Percentiles rank a stretch among this genome's conserved stretches.
Evolutionary conservation across 2,113 vertebrate species (phyloP).

Genomic region (Myocastor coypus): DNA sequence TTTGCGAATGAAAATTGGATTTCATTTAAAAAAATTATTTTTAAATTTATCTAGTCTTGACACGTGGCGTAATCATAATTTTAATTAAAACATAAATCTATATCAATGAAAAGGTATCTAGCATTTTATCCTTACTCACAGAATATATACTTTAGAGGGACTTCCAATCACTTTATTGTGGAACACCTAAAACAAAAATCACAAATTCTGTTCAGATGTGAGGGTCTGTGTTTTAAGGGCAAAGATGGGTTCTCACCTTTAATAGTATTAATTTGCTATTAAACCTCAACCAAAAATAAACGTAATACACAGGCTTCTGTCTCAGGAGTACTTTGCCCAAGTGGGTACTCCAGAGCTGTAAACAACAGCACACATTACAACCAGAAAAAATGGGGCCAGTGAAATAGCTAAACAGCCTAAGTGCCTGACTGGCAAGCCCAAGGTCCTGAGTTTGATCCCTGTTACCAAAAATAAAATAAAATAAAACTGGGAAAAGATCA

Average conservation of each 20-base stretch:
- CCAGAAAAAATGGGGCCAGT: neutral
- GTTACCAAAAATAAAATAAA: too few species aligned
- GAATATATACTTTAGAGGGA: neutral
- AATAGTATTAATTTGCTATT: neutral
- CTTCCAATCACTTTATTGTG: neutral
- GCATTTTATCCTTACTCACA: neutral
- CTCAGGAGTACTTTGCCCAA: neutral
- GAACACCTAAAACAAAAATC: neutral
- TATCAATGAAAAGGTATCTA: neutral
- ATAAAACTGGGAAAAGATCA: neutral
- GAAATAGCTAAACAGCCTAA: too few species aligned
- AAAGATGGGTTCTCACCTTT: neutral
- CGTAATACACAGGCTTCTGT: neutral
- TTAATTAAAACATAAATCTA: neutral
- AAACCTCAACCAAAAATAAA: neutral
- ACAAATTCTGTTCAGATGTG: neutral
- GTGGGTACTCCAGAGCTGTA: neutral
- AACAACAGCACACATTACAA: neutral
- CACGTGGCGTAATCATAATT: neutral
- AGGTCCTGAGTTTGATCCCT: too few species aligned
- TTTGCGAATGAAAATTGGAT: neutral
- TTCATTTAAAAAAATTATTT: neutral
- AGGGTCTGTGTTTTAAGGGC: neutral
- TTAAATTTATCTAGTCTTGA: neutral
- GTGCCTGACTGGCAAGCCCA: too few species aligned